Conservation (phyloP, 2,113 vertebrate species). For the Trachemys scripta region DNA sequence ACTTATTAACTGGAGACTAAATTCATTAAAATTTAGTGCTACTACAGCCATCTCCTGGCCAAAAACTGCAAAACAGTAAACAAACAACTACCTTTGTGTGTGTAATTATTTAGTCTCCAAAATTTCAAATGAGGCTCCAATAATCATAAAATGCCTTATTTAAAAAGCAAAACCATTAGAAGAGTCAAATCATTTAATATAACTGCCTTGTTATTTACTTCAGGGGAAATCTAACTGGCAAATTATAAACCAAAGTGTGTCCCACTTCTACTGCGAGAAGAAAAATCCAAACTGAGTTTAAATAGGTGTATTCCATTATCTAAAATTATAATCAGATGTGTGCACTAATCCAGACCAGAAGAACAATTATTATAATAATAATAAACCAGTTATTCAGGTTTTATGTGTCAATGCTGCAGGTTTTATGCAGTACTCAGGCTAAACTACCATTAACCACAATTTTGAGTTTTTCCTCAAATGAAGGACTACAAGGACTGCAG, state of each 20-base stretch:
- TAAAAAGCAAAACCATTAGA: neutral
- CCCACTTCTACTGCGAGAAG: rapidly evolving
- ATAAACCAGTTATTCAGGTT: neutral
- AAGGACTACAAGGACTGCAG: neutral
- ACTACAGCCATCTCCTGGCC: constrained; percentile 64
- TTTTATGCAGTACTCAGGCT: neutral
- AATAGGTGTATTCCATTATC: neutral
- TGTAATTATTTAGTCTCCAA: neutral
- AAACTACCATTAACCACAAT: neutral
- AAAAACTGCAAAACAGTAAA: neutral
- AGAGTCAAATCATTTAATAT: neutral
- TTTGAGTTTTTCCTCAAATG: neutral
- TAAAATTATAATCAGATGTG: neutral
- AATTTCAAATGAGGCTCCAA: neutral
- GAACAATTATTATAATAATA: neutral
- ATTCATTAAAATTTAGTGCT: neutral
- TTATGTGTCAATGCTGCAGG: neutral
- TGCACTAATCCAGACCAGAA: neutral
- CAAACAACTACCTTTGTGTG: neutral
- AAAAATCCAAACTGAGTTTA: neutral
- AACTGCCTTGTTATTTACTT: neutral
- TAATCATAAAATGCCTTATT: neutral
- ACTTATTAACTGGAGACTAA: neutral
- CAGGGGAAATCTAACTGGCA: neutral
- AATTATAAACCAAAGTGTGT: neutral